A percentile compares a stretch with the other conserved stretches of the same genome.
phyloP scores from a whole-genome alignment of 2,797 vertebrate species.

The Cyprinella venusta region DNA sequence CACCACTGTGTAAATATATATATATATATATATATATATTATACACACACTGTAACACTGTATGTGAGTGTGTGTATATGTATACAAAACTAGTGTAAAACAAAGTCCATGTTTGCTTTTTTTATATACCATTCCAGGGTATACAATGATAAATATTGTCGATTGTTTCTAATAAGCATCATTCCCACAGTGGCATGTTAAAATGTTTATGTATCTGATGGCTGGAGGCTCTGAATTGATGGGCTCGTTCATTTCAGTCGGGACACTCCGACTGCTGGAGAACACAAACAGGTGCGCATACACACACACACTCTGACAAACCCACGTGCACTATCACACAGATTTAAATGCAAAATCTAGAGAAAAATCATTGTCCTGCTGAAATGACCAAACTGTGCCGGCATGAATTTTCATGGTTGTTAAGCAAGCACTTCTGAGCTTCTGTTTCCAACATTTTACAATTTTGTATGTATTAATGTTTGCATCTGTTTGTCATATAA shows the following conservation, averaged over 20 bases:
- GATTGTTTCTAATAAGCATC: constrained; percentile 35
- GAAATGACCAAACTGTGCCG: background rate
- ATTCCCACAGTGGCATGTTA: constrained; percentile 20
- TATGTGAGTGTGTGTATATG: no score
- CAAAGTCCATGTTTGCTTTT: no score
- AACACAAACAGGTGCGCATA: constrained; percentile 59
- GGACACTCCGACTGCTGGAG: constrained; percentile 56
- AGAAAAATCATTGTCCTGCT: background rate
- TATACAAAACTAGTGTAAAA: no score
- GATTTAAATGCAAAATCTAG: constrained; percentile 10
- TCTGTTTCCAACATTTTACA: background rate
- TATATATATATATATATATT: no score
- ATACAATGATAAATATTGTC: background rate
- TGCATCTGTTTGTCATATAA: background rate
- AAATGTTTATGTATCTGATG: constrained; percentile 44
- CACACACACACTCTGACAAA: constrained; percentile 43
- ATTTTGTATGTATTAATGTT: background rate
- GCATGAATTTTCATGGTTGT: background rate
- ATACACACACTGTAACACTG: no score
- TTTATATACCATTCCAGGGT: background rate
- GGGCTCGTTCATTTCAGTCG: constrained; percentile 62
- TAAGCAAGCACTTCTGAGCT: background rate
- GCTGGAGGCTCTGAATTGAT: constrained; percentile 67
- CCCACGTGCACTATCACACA: constrained; percentile 61
- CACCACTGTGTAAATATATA: no score